A percentile compares a stretch with the other conserved stretches of the same genome.
These are phyloP conservation scores for Anas georgica DNA, from an alignment of 2,797 vertebrate genomes.

Conservation along the genomic window DNA sequence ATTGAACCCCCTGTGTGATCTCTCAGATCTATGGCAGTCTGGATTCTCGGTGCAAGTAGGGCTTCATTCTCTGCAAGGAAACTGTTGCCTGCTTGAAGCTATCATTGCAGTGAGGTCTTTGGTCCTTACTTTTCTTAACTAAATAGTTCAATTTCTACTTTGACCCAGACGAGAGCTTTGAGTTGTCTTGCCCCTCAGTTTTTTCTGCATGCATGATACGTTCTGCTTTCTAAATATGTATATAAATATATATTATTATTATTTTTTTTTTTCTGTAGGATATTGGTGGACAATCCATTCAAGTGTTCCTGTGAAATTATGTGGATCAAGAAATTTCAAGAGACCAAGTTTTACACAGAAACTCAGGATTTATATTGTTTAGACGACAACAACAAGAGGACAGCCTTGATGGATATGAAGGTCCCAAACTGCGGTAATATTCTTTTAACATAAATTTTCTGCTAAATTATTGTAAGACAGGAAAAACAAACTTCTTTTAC, in stretches of 20 bases:
- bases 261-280: conserved; percentile 71
- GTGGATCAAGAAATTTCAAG: conserved; percentile 94
- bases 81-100: not conserved
- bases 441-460: conserved; percentile 39
- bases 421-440: conserved; percentile 91
- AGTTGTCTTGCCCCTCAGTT: fast-evolving
- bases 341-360: conserved; percentile 82
- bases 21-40: not conserved
- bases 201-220: fast-evolving
- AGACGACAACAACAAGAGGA: conserved; percentile 87
- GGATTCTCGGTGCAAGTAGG: not conserved
- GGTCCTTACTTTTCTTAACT: not conserved
- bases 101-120: not conserved
- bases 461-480: not conserved
- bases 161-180: not conserved
- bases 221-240: not conserved
- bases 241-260: not conserved
- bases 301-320: conserved; percentile 94
- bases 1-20: not conserved
- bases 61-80: not conserved
- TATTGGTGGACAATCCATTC: conserved; percentile 91
- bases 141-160: not conserved
- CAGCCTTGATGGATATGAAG: conserved; percentile 82
- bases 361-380: conserved; percentile 88
- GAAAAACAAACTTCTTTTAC: not conserved